phyloP scores from a whole-genome alignment of 2,888 invertebrate genomes.

The Tortrix viridana region DNA sequence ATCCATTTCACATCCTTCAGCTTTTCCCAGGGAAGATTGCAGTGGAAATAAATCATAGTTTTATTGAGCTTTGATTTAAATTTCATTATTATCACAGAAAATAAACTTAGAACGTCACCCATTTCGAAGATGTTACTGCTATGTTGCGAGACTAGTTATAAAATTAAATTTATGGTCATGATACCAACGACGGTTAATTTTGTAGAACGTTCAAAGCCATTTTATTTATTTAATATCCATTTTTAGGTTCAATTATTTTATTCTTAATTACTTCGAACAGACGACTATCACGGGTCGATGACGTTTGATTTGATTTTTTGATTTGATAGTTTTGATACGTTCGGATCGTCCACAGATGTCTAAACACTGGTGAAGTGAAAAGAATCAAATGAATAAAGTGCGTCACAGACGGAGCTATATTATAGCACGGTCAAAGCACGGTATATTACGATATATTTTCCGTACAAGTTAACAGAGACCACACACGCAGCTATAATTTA shows the following conservation, averaged over 20 bases:
- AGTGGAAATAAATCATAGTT: slow-evolving; percentile 76
- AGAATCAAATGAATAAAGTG: no score
- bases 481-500: no score
- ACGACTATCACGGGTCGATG: slow-evolving; percentile 59
- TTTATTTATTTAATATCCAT: slow-evolving; percentile 68
- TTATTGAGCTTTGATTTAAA: slow-evolving; percentile 81
- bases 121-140: slow-evolving; percentile 63
- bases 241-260: slow-evolving; percentile 46
- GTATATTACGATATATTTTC: no score
- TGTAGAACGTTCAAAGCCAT: slow-evolving; percentile 64
- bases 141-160: slow-evolving; percentile 52
- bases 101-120: slow-evolving; percentile 80
- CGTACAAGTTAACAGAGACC: no score
- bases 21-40: slow-evolving; percentile 75
- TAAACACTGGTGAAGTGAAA: no score
- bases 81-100: slow-evolving; percentile 82
- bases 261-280: slow-evolving; percentile 50
- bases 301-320: slow-evolving; percentile 39
- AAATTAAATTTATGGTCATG: slow-evolving; percentile 71
- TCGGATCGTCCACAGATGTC: no score
- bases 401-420: no score
- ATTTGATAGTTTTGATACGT: no score
- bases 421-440: no score
- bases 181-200: slow-evolving; percentile 63
- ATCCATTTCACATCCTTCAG: slow-evolving; percentile 88